phyloP scores from a whole-genome alignment of 1,140 invertebrate genomes.

The Danaus plexippus region DNA sequence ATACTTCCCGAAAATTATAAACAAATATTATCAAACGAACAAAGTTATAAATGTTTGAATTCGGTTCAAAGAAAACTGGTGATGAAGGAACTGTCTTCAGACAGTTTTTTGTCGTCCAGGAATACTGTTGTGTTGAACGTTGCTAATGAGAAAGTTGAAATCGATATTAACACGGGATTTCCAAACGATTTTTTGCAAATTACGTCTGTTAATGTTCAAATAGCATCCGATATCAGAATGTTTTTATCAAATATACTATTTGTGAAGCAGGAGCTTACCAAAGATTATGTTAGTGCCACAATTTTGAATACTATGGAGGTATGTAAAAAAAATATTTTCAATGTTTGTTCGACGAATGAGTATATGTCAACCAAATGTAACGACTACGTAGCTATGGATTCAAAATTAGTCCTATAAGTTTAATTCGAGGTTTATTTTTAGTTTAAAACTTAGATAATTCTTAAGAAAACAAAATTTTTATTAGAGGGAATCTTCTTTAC shows the following conservation, averaged over 20 bases:
- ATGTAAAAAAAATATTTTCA: too few relatives aligned
- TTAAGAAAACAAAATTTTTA: too few relatives aligned
- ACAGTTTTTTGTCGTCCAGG: conserved; percentile 41
- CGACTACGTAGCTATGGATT: too few relatives aligned
- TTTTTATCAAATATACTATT: conserved; percentile 38
- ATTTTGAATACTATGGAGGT: too few relatives aligned
- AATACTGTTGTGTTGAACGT: conserved; percentile 30
- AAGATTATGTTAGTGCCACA: too few relatives aligned
- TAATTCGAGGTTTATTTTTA: too few relatives aligned
- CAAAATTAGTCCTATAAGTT: too few relatives aligned
- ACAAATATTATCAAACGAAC: conserved; percentile 29
- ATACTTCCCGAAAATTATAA: conserved; percentile 37
- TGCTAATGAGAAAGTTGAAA: conserved; percentile 30
- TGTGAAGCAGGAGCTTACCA: too few relatives aligned
- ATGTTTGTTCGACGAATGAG: too few relatives aligned
- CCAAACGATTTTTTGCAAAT: conserved; percentile 31
- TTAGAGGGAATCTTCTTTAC: too few relatives aligned
- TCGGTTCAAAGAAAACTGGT: conserved; percentile 28
- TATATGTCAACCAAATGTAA: too few relatives aligned
- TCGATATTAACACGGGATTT: conserved; percentile 38
- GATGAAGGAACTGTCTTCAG: conserved; percentile 28
- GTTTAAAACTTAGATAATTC: too few relatives aligned
- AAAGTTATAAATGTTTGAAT: conserved; percentile 22
- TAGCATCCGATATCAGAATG: conserved; percentile 39
- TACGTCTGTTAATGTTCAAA: conserved; percentile 28